These are phyloP conservation scores for Thalpophila matura DNA, from an alignment of 2,888 invertebrate species.

Conservation along the genomic window DNA sequence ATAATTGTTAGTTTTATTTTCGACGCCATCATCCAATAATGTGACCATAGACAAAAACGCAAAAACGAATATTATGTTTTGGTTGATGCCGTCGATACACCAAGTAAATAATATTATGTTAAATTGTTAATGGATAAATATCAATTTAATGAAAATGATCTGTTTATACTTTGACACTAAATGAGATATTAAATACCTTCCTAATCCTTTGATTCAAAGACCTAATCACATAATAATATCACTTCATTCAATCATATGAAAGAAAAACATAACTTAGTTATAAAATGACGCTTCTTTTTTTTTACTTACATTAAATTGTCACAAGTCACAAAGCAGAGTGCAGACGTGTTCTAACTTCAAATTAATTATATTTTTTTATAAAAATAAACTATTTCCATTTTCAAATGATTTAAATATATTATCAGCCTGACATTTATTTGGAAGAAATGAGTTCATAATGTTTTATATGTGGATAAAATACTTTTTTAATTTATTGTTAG, in stretches of 20 bases:
- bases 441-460: not conserved
- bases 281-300: no score
- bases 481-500: not conserved
- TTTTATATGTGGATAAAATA: not conserved
- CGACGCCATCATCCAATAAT: constrained; percentile 32
- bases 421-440: not conserved
- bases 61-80: constrained; percentile 1
- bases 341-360: constrained; percentile 12
- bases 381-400: not conserved
- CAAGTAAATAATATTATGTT: not conserved
- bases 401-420: not conserved
- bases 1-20: constrained; percentile 21
- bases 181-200: no score
- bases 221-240: no score
- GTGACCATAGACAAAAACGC: constrained; percentile 34
- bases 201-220: no score
- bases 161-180: no score
- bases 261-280: no score
- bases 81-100: constrained; percentile 1
- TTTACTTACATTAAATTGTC: constrained; percentile 6
- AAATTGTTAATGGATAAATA: no score
- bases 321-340: not conserved
- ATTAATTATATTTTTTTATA: not conserved
- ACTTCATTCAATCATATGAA: no score
- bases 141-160: no score